Conservation (phyloP, 2,797 vertebrate genomes). For the Sitta carolinensis region DNA sequence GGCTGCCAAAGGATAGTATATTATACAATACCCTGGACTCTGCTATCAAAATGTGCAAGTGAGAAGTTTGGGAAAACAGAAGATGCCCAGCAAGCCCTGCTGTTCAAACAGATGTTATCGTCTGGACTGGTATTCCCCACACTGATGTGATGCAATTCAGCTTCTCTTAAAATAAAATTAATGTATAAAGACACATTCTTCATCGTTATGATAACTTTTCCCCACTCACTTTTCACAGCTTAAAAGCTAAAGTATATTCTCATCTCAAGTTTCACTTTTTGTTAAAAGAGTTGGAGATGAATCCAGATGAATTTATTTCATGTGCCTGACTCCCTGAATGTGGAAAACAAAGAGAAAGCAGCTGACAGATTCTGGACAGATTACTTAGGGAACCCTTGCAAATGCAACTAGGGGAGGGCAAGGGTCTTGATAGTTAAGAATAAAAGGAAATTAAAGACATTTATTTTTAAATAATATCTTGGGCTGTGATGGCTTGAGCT, state of each 20-base stretch:
- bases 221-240: neutral
- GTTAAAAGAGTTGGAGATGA: neutral
- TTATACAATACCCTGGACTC: neutral
- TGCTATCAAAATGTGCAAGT: neutral
- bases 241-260: neutral
- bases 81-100: neutral
- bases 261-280: neutral
- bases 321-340: fast-evolving
- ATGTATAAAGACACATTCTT: neutral
- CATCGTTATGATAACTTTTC: neutral
- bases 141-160: neutral
- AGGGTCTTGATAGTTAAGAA: neutral
- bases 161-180: neutral
- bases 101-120: neutral
- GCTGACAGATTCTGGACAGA: neutral
- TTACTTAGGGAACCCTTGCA: neutral
- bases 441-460: neutral
- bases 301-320: neutral
- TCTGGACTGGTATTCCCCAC: neutral
- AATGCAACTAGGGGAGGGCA: neutral
- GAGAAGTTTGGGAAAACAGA: neutral
- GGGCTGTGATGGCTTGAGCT: neutral
- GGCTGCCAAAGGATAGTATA: neutral
- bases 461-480: neutral
- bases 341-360: neutral